Conservation (phyloP, 1,140 invertebrate genomes). For the Dendrolimus punctatus region DNA sequence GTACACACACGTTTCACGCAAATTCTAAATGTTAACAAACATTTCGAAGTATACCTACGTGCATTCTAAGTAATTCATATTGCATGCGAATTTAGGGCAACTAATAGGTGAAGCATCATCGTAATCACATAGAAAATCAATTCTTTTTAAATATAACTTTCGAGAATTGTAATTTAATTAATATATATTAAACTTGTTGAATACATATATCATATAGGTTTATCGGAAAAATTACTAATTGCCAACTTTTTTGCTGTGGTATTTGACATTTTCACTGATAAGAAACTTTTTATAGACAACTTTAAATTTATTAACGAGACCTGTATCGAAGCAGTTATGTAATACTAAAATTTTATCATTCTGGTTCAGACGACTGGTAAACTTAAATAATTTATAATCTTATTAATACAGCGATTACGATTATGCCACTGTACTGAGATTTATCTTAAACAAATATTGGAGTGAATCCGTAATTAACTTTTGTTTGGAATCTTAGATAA, state of each 20-base stretch:
- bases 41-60: neutral
- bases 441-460: constrained; percentile 62
- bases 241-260: too few species aligned
- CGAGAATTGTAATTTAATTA: too few species aligned
- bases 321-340: neutral
- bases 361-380: neutral
- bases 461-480: constrained; percentile 53
- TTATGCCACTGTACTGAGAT: constrained; percentile 39
- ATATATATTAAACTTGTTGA: too few species aligned
- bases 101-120: too few species aligned
- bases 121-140: too few species aligned
- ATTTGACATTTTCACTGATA: constrained; percentile 13
- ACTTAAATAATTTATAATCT: constrained; percentile 22
- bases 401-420: constrained; percentile 45
- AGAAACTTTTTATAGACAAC: neutral
- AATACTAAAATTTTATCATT: neutral
- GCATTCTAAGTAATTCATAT: neutral
- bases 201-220: too few species aligned
- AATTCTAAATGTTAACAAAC: too few species aligned
- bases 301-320: neutral
- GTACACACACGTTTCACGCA: constrained; percentile 3
- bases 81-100: too few species aligned
- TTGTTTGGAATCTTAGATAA: constrained; percentile 48
- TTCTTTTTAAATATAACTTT: too few species aligned
- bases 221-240: too few species aligned